Percentiles rank a stretch among this genome's conserved stretches.
Conservation (phyloP, 1,140 invertebrate genomes). For the Rhysida immarginata region DNA sequence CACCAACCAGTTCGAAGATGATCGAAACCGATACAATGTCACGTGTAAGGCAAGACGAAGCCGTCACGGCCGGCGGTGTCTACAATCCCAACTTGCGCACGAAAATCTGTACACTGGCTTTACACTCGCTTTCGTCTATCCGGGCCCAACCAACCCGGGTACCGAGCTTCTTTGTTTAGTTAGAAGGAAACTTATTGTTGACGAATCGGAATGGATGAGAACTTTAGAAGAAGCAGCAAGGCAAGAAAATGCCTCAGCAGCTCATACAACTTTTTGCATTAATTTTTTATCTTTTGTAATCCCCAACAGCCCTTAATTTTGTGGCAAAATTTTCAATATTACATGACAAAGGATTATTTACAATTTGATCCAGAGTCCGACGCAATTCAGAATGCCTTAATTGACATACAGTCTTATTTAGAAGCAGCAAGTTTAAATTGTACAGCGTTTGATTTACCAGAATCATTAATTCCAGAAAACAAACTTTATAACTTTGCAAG, state of each 20-base stretch:
- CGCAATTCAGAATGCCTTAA: neutral
- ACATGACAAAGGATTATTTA: neutral
- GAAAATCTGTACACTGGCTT: no score
- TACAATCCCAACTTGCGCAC: no score
- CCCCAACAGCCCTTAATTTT: neutral
- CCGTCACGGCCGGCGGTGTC: no score
- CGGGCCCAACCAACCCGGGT: no score
- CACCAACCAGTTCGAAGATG: no score
- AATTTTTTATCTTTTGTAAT: neutral
- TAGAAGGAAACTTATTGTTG: neutral
- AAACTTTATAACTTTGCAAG: neutral
- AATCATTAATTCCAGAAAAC: neutral
- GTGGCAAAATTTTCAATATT: neutral
- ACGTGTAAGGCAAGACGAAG: no score
- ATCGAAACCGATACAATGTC: no score
- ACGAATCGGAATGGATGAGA: neutral
- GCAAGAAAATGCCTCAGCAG: neutral
- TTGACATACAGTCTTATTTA: no score
- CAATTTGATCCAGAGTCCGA: conserved; percentile 4
- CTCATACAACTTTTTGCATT: neutral
- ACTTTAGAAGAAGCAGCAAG: neutral
- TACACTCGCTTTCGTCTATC: no score
- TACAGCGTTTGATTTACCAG: no score
- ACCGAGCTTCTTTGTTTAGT: no score
- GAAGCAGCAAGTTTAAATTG: no score